Evolutionary conservation across 2,888 invertebrate genomes (phyloP).

Genomic region (Lithophane ornitopus): DNA sequence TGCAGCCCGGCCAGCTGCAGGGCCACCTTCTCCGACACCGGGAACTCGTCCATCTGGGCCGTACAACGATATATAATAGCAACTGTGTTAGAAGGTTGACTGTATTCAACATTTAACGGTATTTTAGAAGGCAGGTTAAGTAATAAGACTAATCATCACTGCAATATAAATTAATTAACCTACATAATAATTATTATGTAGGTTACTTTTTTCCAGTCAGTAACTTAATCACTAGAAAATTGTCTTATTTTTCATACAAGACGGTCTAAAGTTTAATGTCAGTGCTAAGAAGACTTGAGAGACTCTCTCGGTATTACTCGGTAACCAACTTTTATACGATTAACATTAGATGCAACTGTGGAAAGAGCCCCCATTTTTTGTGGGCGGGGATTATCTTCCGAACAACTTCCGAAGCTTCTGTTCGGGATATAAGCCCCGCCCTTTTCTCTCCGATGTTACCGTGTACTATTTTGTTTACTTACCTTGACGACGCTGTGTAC

Average conservation of each 20-base stretch:
- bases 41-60: slow-evolving; percentile 96
- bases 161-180: no score
- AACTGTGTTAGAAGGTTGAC: slow-evolving; percentile 24
- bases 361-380: neutral
- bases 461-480: slow-evolving; percentile 52
- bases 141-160: neutral
- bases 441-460: neutral
- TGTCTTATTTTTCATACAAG: neutral
- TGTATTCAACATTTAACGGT: neutral
- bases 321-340: neutral
- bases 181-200: no score
- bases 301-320: neutral
- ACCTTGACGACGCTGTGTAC: slow-evolving; percentile 98
- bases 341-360: neutral
- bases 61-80: slow-evolving; percentile 45
- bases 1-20: slow-evolving; percentile 98
- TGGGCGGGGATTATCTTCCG: slow-evolving; percentile 7
- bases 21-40: slow-evolving; percentile 98
- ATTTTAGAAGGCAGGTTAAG: no score
- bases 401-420: neutral
- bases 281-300: neutral
- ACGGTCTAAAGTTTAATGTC: neutral
- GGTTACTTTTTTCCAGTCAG: neutral
- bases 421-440: neutral
- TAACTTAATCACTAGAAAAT: neutral